These are phyloP conservation scores for Drosophila stalkeri DNA, from an alignment of 2,888 invertebrate genomes.

Conservation along the genomic window DNA sequence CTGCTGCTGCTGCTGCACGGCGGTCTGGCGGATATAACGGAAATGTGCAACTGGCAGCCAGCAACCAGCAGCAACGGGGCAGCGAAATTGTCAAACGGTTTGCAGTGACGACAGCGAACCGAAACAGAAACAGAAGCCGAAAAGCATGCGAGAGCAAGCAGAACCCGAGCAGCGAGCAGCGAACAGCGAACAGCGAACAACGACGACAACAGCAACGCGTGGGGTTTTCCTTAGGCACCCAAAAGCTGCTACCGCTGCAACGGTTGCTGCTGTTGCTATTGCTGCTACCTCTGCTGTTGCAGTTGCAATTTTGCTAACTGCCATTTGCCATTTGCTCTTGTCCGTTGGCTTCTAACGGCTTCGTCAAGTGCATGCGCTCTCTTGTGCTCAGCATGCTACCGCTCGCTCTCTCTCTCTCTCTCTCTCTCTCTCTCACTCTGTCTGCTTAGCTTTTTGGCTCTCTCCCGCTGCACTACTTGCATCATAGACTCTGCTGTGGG, in stretches of 20 bases:
- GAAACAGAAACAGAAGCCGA: constrained; percentile 42
- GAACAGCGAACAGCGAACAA: constrained; percentile 13
- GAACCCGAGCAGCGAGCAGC: constrained; percentile 40
- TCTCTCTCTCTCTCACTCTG: not conserved
- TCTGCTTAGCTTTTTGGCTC: constrained; percentile 6
- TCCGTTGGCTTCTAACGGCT: constrained; percentile 57
- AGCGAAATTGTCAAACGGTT: constrained; percentile 72
- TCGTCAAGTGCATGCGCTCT: constrained; percentile 53
- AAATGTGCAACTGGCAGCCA: constrained; percentile 77
- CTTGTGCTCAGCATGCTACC: constrained; percentile 14
- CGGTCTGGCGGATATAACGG: constrained; percentile 76
- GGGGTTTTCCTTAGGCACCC: constrained; percentile 58
- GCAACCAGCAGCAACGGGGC: constrained; percentile 52
- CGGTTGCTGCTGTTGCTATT: constrained; percentile 3
- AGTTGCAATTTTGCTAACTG: constrained; percentile 54
- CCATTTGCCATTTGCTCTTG: constrained; percentile 51
- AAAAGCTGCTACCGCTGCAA: constrained; percentile 42
- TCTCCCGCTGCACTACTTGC: constrained; percentile 20
- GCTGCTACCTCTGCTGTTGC: constrained; percentile 20
- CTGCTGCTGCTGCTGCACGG: constrained; percentile 60
- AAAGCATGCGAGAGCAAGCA: constrained; percentile 44
- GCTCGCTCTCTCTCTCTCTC: constrained; percentile 9
- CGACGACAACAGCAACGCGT: constrained; percentile 39
- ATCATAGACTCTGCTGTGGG: constrained; percentile 10
- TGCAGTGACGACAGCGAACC: constrained; percentile 50